phyloP scores from a whole-genome alignment of 2,888 invertebrate genomes.

The Netelia inedita region DNA sequence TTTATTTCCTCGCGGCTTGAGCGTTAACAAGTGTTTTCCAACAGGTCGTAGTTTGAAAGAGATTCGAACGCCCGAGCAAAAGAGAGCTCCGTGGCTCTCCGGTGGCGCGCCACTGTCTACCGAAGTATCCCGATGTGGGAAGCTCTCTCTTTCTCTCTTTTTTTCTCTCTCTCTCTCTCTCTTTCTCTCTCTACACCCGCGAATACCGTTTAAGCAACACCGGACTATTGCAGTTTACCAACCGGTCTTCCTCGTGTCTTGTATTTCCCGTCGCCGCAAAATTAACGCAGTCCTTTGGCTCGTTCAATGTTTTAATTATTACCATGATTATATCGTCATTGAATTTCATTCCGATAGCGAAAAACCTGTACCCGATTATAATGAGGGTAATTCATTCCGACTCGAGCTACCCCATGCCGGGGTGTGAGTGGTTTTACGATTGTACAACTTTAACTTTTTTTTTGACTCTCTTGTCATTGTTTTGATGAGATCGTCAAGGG shows the following conservation, averaged over 20 bases:
- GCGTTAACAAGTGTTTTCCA: conserved; percentile 84
- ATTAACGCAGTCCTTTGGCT: conserved; percentile 33
- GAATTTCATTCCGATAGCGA: conserved; percentile 37
- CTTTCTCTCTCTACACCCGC: conserved; percentile 54
- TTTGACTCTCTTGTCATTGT: too few species aligned
- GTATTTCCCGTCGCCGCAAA: conserved; percentile 25
- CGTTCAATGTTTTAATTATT: conserved; percentile 49
- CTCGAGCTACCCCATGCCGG: neutral
- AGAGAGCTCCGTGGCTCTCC: conserved; percentile 44
- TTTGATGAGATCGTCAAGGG: too few species aligned
- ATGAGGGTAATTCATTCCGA: neutral
- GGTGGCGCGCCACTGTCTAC: conserved; percentile 42
- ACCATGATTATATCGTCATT: conserved; percentile 39
- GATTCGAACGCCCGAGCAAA: conserved; percentile 63
- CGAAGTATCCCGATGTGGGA: conserved; percentile 59
- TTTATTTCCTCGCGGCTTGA: conserved; percentile 79
- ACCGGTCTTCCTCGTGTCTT: conserved; percentile 51
- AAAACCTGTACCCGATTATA: neutral
- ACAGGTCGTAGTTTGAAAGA: conserved; percentile 74
- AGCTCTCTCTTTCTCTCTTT: conserved; percentile 29
- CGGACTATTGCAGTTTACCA: conserved; percentile 11
- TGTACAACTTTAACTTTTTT: too few species aligned
- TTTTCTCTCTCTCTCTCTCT: conserved; percentile 7
- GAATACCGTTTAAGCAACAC: conserved; percentile 57
- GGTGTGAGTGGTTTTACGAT: neutral